A percentile compares a stretch with the other conserved stretches of the same genome.
These are phyloP conservation scores for Sardinella longiceps DNA, from an alignment of 2,797 vertebrate genomes.

Conservation along the genomic window DNA sequence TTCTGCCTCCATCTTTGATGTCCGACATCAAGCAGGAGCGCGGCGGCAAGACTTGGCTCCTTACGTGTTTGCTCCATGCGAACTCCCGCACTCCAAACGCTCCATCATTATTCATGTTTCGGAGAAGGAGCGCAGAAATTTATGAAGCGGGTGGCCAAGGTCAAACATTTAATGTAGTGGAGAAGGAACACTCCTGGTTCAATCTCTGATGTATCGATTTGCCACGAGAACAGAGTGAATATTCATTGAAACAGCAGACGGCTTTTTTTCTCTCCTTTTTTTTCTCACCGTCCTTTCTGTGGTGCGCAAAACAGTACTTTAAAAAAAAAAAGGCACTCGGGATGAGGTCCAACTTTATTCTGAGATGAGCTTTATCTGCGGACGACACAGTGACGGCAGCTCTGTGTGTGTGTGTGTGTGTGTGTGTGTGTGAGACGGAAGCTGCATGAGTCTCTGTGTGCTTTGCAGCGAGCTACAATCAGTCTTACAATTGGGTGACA, in stretches of 20 bases:
- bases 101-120: constrained; percentile 21
- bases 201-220: constrained; percentile 20
- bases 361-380: neutral
- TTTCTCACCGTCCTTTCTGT: neutral
- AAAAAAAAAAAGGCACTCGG: neutral
- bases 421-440: too few relatives aligned
- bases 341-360: constrained; percentile 10
- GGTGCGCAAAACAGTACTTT: neutral
- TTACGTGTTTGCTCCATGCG: neutral
- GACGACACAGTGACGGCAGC: neutral
- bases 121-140: neutral
- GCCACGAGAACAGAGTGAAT: neutral
- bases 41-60: constrained; percentile 9
- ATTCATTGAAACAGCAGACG: neutral
- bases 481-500: neutral
- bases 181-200: neutral
- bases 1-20: neutral
- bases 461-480: neutral
- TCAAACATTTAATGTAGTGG: constrained; percentile 6
- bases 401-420: neutral
- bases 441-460: neutral
- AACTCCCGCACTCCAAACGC: neutral
- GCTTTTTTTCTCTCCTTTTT: neutral
- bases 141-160: constrained; percentile 7
- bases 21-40: neutral